Base-by-base conservation (phyloP, 2,797 vertebrate genomes). In the Danio aesculapii region DNA sequence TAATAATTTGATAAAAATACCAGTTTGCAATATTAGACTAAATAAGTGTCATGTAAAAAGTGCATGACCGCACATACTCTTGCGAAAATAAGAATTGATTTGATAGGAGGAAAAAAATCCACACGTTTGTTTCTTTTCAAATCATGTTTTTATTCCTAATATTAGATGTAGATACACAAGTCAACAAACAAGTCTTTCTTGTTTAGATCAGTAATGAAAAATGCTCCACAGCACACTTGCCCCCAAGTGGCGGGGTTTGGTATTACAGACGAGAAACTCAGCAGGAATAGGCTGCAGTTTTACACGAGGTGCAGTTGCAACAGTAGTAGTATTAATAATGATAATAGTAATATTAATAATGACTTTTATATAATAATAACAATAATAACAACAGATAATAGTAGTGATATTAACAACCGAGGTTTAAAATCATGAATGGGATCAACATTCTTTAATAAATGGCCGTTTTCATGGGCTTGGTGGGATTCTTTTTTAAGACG, bases 161-260 rank as follows among this genome's bases (percentile, higher is more conserved):
- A 93, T 92, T 92, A 93, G 91, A 92, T 95, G 89, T 94, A 92
- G 93, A 92, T 94, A 94, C 93, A 94, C 93, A 93, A 93, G 90
- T 94, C 93, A 94, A 94, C 92, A 93, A 93, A 94, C 93, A 92
- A 89, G 58, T 84, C 76, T 82, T 70, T 69, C 75, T 21, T 59
- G 58, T 82, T 83, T 55, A 53, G 68, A 87, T 86, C 71, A 75
- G 88, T 92, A 92, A 94, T 94, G 93, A 83, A 84, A 93, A 94
- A 94, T 92, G 94, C 92, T 94, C 93, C 93, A 94, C 93, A 92
- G 93, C 94, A 94, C 94, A 94, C 93, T 92, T 92, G 93, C 94
- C 94, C 92, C 91, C 79, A 91, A 88, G 92, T 93, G 93, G 90
- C 91, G 93, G 88, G 87, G 90, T 91, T 91, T 92, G 91, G 88